phyloP scores from a whole-genome alignment of 2,888 invertebrate genomes.

The Apotomis betuletana region DNA sequence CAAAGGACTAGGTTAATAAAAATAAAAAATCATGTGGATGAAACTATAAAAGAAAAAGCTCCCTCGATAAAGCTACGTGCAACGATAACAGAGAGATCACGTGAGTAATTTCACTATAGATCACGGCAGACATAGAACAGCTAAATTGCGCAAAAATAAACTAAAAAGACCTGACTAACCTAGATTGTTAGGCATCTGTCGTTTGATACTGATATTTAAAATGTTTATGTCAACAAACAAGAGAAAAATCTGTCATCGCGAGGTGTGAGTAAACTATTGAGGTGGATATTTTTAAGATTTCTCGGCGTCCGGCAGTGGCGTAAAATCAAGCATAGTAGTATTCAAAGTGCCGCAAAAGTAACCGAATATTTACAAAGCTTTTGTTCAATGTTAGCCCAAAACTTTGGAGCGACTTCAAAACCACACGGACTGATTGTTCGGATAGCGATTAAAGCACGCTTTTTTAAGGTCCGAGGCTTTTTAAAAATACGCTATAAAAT shows the following conservation, averaged over 20 bases:
- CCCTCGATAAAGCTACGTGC: no score
- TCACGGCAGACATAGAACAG: no score
- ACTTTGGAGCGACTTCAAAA: conserved; percentile 52
- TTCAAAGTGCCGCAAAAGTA: conserved; percentile 71
- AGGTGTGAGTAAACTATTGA: neutral
- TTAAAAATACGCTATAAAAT: conserved; percentile 22
- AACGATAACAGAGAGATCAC: no score
- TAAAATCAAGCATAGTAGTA: conserved; percentile 62
- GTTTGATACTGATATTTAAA: no score
- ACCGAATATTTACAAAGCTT: conserved; percentile 71
- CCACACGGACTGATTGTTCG: conserved; percentile 10
- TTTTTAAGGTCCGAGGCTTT: conserved; percentile 5
- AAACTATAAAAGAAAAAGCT: no score
- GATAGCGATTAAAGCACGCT: neutral
- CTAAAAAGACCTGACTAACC: no score
- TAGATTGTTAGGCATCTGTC: no score
- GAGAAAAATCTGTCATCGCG: neutral
- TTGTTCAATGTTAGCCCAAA: conserved; percentile 54
- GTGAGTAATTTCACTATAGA: no score
- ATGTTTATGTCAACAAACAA: no score
- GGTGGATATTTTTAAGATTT: neutral
- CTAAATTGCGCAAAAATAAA: no score
- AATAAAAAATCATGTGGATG: no score
- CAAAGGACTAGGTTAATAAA: no score
- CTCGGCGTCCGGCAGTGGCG: conserved; percentile 49